Conservation (phyloP, 2,888 invertebrate genomes). For the Pseudococcus longispinus region DNA sequence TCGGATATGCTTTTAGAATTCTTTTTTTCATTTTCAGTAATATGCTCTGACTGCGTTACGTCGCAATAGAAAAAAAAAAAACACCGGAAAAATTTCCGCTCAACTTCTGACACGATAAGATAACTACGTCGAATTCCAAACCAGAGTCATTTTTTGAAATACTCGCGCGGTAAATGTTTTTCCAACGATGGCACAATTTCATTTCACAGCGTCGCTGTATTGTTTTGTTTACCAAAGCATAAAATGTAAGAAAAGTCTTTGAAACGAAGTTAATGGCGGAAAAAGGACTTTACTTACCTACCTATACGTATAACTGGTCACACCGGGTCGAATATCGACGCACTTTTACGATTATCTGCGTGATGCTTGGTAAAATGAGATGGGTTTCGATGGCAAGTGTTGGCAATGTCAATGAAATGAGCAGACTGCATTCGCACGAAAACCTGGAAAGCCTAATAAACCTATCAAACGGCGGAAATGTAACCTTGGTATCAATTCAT, state of each 20-base stretch:
- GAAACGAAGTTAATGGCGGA: too few relatives aligned
- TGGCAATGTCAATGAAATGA: not conserved
- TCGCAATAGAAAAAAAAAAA: too few relatives aligned
- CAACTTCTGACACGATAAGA: not conserved
- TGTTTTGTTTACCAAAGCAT: not conserved
- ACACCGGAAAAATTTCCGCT: too few relatives aligned
- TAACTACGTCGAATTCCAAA: not conserved
- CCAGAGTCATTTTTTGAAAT: not conserved
- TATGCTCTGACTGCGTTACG: not conserved
- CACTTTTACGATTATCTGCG: not conserved
- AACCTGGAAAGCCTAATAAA: not conserved
- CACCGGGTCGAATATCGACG: not conserved
- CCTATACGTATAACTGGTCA: too few relatives aligned
- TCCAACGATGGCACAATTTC: too few relatives aligned
- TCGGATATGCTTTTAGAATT: too few relatives aligned
- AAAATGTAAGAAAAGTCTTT: not conserved
- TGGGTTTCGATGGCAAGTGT: not conserved
- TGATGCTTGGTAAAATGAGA: not conserved
- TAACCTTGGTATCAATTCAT: slow-evolving; percentile 7
- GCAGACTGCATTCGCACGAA: not conserved
- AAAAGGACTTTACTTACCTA: too few relatives aligned
- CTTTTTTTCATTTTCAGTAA: too few relatives aligned
- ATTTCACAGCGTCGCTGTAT: not conserved
- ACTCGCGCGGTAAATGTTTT: too few relatives aligned
- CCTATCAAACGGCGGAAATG: not conserved